Evolutionary conservation across 2,888 invertebrate genomes (phyloP).

Genomic region (Pseudoips prasinana): DNA sequence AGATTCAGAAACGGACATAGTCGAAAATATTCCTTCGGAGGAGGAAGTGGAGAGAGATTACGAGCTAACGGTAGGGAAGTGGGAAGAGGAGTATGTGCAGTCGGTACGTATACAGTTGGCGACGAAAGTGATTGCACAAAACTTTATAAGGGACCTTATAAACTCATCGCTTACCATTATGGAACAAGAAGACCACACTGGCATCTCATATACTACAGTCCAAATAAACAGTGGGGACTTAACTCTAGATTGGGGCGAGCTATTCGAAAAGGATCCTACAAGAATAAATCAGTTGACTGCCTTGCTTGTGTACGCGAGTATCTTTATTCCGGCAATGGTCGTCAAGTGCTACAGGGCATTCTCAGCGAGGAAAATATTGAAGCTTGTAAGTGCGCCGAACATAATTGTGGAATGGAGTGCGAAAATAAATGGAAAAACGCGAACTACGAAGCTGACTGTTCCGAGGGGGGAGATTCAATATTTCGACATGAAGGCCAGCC

Average conservation of each 20-base stretch:
- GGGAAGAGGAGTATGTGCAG: background rate
- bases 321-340: slow-evolving; percentile 32
- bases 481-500: slow-evolving; percentile 2
- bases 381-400: slow-evolving; percentile 13
- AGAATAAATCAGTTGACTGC: no score
- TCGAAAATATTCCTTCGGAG: background rate
- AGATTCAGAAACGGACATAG: slow-evolving; percentile 3
- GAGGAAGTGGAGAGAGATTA: background rate
- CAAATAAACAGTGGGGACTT: no score
- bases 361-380: slow-evolving; percentile 7
- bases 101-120: background rate
- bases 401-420: slow-evolving; percentile 7
- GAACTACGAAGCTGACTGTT: slow-evolving; percentile 6
- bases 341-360: slow-evolving; percentile 24
- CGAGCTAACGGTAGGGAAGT: background rate
- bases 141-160: slow-evolving; percentile 4
- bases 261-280: no score
- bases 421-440: background rate
- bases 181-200: no score
- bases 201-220: no score
- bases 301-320: slow-evolving; percentile 31
- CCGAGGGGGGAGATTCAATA: slow-evolving; percentile 6
- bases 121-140: background rate
- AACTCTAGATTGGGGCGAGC: no score
- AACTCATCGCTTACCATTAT: slow-evolving; percentile 5